Conservation (phyloP, 1,140 invertebrate species). For the Campodea augens region DNA sequence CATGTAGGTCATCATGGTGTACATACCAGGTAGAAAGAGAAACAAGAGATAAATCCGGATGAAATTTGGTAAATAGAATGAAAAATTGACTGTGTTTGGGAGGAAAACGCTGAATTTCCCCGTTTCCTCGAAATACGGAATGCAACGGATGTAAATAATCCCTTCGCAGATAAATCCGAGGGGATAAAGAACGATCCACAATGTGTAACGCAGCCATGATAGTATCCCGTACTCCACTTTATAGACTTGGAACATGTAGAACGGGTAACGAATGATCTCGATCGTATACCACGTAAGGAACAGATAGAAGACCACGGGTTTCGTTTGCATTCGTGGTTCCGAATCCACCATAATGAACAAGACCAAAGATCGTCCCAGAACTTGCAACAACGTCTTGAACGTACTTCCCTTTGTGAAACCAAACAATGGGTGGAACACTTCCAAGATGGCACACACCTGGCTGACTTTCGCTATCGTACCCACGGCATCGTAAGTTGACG, state of each 20-base stretch:
- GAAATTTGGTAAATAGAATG: conserved; percentile 65
- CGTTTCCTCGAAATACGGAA: conserved; percentile 78
- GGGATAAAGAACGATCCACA: conserved; percentile 86
- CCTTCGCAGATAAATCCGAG: conserved; percentile 74
- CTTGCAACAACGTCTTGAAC: conserved; percentile 31
- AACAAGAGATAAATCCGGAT: conserved; percentile 58
- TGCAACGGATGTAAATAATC: conserved; percentile 53
- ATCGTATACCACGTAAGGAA: conserved; percentile 61
- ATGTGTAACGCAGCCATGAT: conserved; percentile 81
- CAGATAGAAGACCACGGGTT: conserved; percentile 70
- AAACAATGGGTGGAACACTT: conserved; percentile 74
- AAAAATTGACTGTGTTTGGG: conserved; percentile 68
- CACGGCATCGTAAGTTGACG: conserved; percentile 49
- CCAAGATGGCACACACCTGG: conserved; percentile 62
- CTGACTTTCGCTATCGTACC: conserved; percentile 62
- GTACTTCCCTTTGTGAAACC: conserved; percentile 61
- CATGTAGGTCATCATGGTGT: conserved; percentile 61
- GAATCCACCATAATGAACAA: conserved; percentile 64
- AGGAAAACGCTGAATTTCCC: conserved; percentile 49
- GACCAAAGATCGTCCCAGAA: conserved; percentile 51
- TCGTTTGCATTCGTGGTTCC: conserved; percentile 66
- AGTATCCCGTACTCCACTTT: conserved; percentile 50
- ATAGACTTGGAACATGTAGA: conserved; percentile 63
- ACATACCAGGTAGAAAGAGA: conserved; percentile 50
- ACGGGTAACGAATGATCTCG: conserved; percentile 71